Evolutionary conservation across 1,140 invertebrate genomes (phyloP).

Genomic region (Thrips palmi): DNA sequence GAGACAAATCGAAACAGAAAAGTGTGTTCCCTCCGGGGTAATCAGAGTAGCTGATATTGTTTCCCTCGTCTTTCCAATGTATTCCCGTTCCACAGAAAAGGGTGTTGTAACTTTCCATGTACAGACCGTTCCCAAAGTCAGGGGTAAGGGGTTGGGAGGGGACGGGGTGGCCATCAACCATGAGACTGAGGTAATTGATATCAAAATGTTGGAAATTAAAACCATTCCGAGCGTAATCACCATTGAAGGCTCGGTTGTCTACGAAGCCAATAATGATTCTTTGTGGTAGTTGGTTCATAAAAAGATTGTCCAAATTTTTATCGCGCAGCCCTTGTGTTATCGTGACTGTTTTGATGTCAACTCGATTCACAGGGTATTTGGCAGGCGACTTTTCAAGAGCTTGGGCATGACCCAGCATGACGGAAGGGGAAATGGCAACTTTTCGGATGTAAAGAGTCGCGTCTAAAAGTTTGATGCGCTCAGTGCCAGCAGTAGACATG

Average conservation of each 20-base stretch:
- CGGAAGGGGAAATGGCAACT: slow-evolving; percentile 19
- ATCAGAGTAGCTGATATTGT: slow-evolving; percentile 14
- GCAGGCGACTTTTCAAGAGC: slow-evolving; percentile 19
- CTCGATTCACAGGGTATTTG: slow-evolving; percentile 22
- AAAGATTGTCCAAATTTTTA: slow-evolving; percentile 21
- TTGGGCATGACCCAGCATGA: slow-evolving; percentile 21
- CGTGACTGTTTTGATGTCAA: slow-evolving; percentile 21
- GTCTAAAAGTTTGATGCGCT: slow-evolving; percentile 16
- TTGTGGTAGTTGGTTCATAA: slow-evolving; percentile 12
- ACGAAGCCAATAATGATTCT: slow-evolving; percentile 13
- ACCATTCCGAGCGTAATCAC: slow-evolving; percentile 6
- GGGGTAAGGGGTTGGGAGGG: slow-evolving; percentile 15
- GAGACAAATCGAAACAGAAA: slow-evolving; percentile 20
- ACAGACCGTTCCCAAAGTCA: slow-evolving; percentile 11
- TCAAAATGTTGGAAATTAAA: slow-evolving; percentile 12
- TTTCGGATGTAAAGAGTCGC: slow-evolving; percentile 20
- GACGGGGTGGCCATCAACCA: slow-evolving; percentile 19
- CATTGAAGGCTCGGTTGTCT: slow-evolving; percentile 12
- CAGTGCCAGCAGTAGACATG: slow-evolving; percentile 14
- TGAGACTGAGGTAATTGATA: slow-evolving; percentile 19
- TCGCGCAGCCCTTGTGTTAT: slow-evolving; percentile 18
- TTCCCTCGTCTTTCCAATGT: slow-evolving; percentile 18
- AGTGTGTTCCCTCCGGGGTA: slow-evolving; percentile 17
- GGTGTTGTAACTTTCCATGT: slow-evolving; percentile 19
- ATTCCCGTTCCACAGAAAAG: slow-evolving; percentile 22